These are phyloP conservation scores for Equus przewalskii DNA, from an alignment of 2,113 vertebrate species.

Conservation along the genomic window DNA sequence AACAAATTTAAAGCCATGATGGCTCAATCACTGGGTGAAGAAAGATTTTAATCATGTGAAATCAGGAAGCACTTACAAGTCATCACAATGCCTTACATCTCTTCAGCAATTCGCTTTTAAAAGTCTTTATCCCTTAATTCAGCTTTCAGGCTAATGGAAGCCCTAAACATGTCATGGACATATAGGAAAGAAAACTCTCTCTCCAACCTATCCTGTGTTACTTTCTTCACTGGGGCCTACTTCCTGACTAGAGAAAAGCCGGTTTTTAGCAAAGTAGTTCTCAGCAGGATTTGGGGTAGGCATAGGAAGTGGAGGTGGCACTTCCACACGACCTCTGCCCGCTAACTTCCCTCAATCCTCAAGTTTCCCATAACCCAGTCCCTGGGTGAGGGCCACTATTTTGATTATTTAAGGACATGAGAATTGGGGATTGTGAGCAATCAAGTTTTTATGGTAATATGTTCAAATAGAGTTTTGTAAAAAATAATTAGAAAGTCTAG, in stretches of 20 bases:
- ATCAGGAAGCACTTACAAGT: conserved; percentile 19
- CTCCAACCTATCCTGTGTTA: neutral
- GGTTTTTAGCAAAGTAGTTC: neutral
- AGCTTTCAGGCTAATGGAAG: neutral
- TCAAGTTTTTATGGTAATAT: neutral
- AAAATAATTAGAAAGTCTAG: neutral
- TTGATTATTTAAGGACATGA: neutral
- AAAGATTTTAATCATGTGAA: conserved; percentile 44
- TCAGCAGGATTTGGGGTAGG: neutral
- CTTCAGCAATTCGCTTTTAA: conserved; percentile 51
- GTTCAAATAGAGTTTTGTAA: neutral
- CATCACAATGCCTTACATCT: conserved; percentile 8
- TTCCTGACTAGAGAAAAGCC: neutral
- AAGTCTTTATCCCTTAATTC: conserved; percentile 42
- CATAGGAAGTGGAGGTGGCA: rapidly evolving
- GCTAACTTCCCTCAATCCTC: neutral
- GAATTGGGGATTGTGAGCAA: neutral
- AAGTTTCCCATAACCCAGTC: neutral
- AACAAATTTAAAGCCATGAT: conserved; percentile 54
- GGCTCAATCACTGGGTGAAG: neutral
- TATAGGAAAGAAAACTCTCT: neutral
- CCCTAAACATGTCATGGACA: neutral
- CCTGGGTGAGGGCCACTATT: neutral
- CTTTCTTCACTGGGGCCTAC: neutral
- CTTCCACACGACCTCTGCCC: neutral